phyloP scores from a whole-genome alignment of 2,797 vertebrate genomes.

The Valencia hispanica region DNA sequence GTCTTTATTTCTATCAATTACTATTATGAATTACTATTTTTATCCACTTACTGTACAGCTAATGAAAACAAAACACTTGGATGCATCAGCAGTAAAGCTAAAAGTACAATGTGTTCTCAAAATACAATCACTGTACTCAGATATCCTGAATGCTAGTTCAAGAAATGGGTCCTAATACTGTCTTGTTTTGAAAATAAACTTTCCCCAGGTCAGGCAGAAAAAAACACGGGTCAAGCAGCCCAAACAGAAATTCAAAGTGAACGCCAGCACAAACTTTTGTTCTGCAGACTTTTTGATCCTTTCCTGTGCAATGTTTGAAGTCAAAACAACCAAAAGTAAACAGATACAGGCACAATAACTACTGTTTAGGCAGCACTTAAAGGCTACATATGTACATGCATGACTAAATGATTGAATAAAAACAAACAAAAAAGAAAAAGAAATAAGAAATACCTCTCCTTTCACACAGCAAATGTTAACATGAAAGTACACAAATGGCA shows the following conservation, averaged over 20 bases:
- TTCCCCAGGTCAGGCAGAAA: neutral
- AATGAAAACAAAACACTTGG: no score
- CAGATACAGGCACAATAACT: no score
- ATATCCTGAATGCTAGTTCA: conserved; percentile 21
- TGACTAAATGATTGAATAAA: neutral
- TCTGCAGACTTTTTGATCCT: no score
- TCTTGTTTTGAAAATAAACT: conserved; percentile 34
- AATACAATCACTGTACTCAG: conserved; percentile 25
- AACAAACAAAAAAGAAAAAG: neutral
- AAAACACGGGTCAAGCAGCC: conserved; percentile 20
- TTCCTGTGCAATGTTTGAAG: no score
- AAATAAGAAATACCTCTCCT: neutral
- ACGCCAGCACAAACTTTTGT: no score
- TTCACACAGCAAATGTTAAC: neutral
- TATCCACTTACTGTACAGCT: no score
- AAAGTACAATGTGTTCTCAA: conserved; percentile 45
- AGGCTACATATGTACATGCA: neutral
- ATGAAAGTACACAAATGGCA: neutral
- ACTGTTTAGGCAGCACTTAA: neutral
- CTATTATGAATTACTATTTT: no score
- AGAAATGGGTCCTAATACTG: conserved; percentile 51
- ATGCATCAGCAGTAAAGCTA: conserved; percentile 21
- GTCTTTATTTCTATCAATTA: neutral
- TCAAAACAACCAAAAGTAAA: no score
- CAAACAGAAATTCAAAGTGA: neutral